phyloP scores from a whole-genome alignment of 2,888 invertebrate species.

The Meloe dianella region DNA sequence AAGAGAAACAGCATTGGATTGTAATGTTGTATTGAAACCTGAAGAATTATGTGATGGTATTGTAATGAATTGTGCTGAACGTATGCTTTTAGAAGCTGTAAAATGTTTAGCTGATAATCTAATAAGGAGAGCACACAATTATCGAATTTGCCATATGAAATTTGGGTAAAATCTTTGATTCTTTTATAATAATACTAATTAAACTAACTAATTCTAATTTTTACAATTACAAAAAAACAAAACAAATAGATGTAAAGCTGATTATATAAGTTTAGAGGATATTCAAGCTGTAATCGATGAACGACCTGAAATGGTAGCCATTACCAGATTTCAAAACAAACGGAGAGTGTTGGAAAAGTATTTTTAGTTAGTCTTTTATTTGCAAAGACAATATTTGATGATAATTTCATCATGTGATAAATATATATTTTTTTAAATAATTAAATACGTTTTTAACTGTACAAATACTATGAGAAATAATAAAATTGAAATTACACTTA shows the following conservation, averaged over 20 bases:
- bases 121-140: slow-evolving; percentile 49
- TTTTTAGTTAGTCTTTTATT: slow-evolving; percentile 34
- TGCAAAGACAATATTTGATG: neutral
- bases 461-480: neutral
- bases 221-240: slow-evolving; percentile 33
- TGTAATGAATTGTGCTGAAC: slow-evolving; percentile 59
- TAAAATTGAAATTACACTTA: neutral
- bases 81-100: slow-evolving; percentile 62
- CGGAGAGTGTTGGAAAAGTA: slow-evolving; percentile 39
- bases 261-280: slow-evolving; percentile 32
- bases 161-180: slow-evolving; percentile 38
- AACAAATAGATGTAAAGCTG: slow-evolving; percentile 10
- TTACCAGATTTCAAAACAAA: slow-evolving; percentile 37
- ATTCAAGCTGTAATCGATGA: slow-evolving; percentile 42
- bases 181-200: slow-evolving; percentile 4
- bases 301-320: slow-evolving; percentile 41
- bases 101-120: slow-evolving; percentile 63
- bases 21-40: slow-evolving; percentile 58
- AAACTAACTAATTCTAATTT: neutral
- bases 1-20: slow-evolving; percentile 58
- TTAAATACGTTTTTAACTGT: neutral
- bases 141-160: slow-evolving; percentile 42
- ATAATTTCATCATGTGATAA: slow-evolving; percentile 4
- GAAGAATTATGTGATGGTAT: slow-evolving; percentile 61
- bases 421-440: slow-evolving; percentile 7